Percentiles rank a stretch among this genome's conserved stretches.
Evolutionary conservation across 2,888 invertebrate genomes (phyloP).

Genomic region (Spodoptera exigua): DNA sequence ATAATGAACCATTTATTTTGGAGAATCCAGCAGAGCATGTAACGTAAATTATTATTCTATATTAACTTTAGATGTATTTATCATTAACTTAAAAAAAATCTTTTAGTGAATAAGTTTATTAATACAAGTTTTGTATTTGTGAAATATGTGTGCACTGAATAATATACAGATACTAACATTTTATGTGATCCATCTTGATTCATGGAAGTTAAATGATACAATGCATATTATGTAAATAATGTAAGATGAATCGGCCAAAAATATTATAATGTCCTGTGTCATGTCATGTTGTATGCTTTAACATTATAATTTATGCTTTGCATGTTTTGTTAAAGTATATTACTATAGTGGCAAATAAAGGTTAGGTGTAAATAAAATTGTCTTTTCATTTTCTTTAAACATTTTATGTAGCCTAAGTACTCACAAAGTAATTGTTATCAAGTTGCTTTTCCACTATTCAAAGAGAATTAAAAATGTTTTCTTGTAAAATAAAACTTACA

Average conservation of each 20-base stretch:
- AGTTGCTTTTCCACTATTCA: background rate
- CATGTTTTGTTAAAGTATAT: constrained; percentile 68
- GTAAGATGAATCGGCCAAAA: constrained; percentile 73
- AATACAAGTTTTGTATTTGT: constrained; percentile 56
- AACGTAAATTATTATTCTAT: constrained; percentile 55
- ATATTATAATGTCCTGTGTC: constrained; percentile 64
- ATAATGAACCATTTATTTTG: constrained; percentile 48
- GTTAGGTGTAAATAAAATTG: constrained; percentile 83
- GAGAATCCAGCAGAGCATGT: constrained; percentile 42
- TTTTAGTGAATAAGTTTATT: constrained; percentile 63
- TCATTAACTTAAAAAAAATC: constrained; percentile 45
- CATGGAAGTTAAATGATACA: constrained; percentile 46
- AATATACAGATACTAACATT: constrained; percentile 41
- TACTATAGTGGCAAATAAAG: constrained; percentile 83
- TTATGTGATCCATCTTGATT: constrained; percentile 47
- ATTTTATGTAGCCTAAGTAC: constrained; percentile 2
- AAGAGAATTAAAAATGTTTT: constrained; percentile 12
- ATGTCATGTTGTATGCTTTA: constrained; percentile 69
- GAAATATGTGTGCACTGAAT: constrained; percentile 54
- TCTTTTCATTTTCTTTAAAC: constrained; percentile 50
- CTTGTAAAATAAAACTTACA: constrained; percentile 20
- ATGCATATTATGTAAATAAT: constrained; percentile 66
- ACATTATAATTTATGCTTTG: constrained; percentile 70
- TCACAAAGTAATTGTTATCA: background rate
- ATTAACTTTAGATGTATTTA: constrained; percentile 57